Base-by-base conservation (phyloP, 1,140 invertebrate genomes). In the Drosophila arawakana region DNA sequence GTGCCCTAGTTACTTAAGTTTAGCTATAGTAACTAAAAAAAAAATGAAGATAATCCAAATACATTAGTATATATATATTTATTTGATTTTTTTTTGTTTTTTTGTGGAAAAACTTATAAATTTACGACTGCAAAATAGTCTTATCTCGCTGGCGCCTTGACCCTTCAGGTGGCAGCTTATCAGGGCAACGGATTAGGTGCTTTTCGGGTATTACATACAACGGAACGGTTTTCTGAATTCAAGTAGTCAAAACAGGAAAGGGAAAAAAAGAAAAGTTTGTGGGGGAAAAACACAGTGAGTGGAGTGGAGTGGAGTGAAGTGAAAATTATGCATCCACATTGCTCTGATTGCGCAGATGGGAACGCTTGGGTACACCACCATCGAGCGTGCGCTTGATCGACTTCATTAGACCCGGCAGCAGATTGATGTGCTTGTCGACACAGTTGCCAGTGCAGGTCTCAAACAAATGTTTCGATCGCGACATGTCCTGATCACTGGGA, bases 381-480 rank as follows among this genome's bases (percentile, higher is more conserved):
- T 88, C 81, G 10, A 97, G 89, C 0, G 95, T 94, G 41, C 94
- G 93, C 83, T 95, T 96, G 92, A 98, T 97, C 50, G 95, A 94
- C 88, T 96, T 96, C 78, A 96, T 92, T 73, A 98, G 93, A 1
- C 93, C 93, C 6, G 97, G 97, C 61, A 98, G 92, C 21, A 95
- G 92, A 8, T 95, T 94, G 54, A 97, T 95, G 92, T 98, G 96
- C 74, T 94, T 95, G 83, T 98, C 96, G 2, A 97, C 97, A 94
- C 97, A 98, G 80, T 96, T 95, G 2, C 95, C 94, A 2, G 97
- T 96, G 94, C 98, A 99, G 7, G 93, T 94, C 92, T 98, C 97
- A 92, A 98, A 97, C 66, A 96, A 94, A 78, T 94, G 94, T 34
- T 94, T 95, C 72, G 95, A 95, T 84, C 94, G 95, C 58, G 95